Evolutionary conservation across 2,797 vertebrate genomes (phyloP).

Genomic region (Spatula clypeata): DNA sequence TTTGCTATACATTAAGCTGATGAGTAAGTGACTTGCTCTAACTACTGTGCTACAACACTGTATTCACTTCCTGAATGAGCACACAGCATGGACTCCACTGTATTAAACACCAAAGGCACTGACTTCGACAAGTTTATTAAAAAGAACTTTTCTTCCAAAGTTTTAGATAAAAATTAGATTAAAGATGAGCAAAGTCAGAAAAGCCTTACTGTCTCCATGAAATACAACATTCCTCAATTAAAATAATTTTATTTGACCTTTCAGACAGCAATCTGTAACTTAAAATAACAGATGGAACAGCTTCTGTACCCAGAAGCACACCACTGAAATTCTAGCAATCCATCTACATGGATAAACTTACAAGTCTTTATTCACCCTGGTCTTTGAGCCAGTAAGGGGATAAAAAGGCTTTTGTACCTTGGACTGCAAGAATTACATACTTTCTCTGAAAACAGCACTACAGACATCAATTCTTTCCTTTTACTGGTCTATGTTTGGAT

Average conservation of each 20-base stretch:
- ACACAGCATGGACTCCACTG: neutral
- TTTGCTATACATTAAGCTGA: neutral
- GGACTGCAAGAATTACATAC: neutral
- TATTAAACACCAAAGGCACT: neutral
- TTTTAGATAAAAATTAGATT: neutral
- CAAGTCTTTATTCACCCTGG: neutral
- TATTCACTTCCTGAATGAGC: neutral
- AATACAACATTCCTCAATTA: neutral
- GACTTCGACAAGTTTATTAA: neutral
- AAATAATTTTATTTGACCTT: conserved; percentile 5
- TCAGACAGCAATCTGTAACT: neutral
- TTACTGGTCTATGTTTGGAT: neutral
- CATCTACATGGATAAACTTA: neutral
- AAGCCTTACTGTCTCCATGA: neutral
- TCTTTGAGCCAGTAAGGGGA: neutral
- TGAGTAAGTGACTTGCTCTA: neutral
- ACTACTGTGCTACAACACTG: neutral
- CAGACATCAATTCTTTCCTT: neutral
- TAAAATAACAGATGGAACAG: neutral
- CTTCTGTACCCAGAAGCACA: neutral
- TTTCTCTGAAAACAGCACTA: neutral
- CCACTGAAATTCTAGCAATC: neutral
- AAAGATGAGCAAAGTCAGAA: neutral
- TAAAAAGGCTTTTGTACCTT: neutral
- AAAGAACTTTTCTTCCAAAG: neutral